phyloP scores from a whole-genome alignment of 2,797 vertebrate genomes.

The Hippopotamyrus pictus region DNA sequence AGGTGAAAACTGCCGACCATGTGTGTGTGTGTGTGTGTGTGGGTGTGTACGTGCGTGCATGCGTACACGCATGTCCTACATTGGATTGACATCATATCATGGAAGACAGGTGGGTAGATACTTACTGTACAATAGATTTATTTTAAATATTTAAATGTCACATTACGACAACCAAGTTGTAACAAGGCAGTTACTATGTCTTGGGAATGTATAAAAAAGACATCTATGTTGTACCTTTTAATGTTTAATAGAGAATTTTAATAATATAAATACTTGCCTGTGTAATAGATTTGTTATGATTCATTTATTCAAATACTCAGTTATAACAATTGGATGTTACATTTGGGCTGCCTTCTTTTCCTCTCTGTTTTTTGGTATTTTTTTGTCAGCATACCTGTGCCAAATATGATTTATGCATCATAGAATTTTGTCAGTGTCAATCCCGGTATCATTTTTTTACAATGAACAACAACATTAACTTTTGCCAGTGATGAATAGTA shows the following conservation, averaged over 20 bases:
- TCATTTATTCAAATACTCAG: background rate
- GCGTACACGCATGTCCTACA: background rate
- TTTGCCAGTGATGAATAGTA: background rate
- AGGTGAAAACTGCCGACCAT: background rate
- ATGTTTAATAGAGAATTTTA: slow-evolving; percentile 13
- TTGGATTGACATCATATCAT: background rate
- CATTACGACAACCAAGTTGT: background rate
- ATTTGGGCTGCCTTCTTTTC: background rate
- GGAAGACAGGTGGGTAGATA: background rate
- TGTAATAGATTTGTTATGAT: background rate
- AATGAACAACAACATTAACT: background rate
- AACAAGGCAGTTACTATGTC: background rate
- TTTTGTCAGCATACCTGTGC: slow-evolving; percentile 21
- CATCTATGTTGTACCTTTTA: slow-evolving; percentile 2
- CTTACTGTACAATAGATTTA: background rate
- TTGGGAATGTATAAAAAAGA: background rate
- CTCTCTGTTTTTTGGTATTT: background rate
- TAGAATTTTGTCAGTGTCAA: background rate
- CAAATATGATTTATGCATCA: slow-evolving; percentile 24
- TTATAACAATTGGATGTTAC: background rate
- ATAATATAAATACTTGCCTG: background rate
- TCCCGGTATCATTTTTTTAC: background rate
- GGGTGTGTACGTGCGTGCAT: background rate
- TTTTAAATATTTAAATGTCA: background rate
- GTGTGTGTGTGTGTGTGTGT: background rate